Evolutionary conservation across 2,888 invertebrate species (phyloP).

Genomic region (Temnothorax rugatulus): DNA sequence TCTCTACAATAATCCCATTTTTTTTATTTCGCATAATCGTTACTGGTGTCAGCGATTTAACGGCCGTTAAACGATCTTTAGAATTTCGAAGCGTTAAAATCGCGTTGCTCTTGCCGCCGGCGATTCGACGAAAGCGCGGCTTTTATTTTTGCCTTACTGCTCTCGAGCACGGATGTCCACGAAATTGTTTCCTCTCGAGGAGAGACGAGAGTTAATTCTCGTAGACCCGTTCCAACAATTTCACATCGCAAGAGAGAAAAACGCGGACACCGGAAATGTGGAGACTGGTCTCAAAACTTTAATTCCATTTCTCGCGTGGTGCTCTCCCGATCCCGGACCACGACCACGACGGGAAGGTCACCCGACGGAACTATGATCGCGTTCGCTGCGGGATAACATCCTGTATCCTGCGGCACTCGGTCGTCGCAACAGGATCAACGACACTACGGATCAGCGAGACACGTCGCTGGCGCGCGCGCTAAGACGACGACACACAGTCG

Average conservation of each 20-base stretch:
- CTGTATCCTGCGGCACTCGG: not conserved
- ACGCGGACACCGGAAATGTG: not conserved
- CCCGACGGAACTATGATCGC: not conserved
- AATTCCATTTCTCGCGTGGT: constrained; percentile 31
- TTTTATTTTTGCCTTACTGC: constrained; percentile 49
- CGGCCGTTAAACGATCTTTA: constrained; percentile 13
- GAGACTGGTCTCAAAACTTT: constrained; percentile 19
- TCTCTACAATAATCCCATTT: not conserved
- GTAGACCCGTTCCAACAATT: constrained; percentile 15
- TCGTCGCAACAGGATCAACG: constrained; percentile 10
- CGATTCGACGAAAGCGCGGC: constrained; percentile 2
- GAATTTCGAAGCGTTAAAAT: constrained; percentile 30
- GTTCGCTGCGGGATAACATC: constrained; percentile 6
- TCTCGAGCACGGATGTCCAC: constrained; percentile 36
- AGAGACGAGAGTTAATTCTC: constrained; percentile 33
- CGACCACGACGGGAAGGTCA: not conserved
- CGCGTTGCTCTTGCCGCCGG: constrained; percentile 2
- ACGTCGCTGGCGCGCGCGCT: not conserved
- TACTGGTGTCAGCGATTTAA: constrained; percentile 13
- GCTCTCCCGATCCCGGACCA: not conserved
- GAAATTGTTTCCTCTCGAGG: constrained; percentile 54
- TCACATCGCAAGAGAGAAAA: constrained; percentile 18
- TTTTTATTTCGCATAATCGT: not conserved
- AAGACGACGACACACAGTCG: not conserved
- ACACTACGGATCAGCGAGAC: not conserved